Evolutionary conservation across 2,113 vertebrate species (phyloP), one percentile per base, ranked within the genome.

Genomic region (Larimichthys polyactis): DNA sequence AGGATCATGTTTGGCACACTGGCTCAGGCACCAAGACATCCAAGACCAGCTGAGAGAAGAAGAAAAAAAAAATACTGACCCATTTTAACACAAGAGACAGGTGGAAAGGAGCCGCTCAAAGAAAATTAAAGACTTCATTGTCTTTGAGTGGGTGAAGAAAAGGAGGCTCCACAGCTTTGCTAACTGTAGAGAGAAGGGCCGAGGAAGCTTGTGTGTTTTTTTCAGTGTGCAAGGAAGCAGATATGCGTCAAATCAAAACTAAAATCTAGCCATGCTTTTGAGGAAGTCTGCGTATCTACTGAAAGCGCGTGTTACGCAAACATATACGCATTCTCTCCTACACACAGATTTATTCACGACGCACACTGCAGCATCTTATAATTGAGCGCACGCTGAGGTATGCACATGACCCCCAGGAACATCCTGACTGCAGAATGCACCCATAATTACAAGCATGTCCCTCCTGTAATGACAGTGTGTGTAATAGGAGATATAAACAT

Each of bases 401-500:
- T 59, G 59, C 74, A 64, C 68, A 70, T 63, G 68, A 74, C 80
- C 79, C 65, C 43, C 67, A 63, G 60, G 51, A 75, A 64, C 69
- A 87, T 73, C 86, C 80, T 60, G 19, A 67, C 24, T 72, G 63
- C 79, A 67, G 74, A 88, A 71, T 27, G 43, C 24, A 57, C 44
- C 17, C 80, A 65, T 92, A 90, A 93, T 91, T 90, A 91, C 86
- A 80, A 89, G 82, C 78, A 4, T 60, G 87, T 84, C 84, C 88
- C 82, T 78, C 89, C 88, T 71, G 78, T 93, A 93, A 94, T 92
- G 90, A 93, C 88, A 92, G 91, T 76, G 78, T 86, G 79, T 87
- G 91, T 92, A 92, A 93, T 91, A 85, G 79, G 89, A 93, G 93
- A 94, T 82, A 92, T 88, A 95, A 95, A 94, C 92, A 92, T 81